These are phyloP conservation scores for Arrhamphus sclerolepis DNA, from an alignment of 2,797 vertebrate species.

Conservation along the genomic window DNA sequence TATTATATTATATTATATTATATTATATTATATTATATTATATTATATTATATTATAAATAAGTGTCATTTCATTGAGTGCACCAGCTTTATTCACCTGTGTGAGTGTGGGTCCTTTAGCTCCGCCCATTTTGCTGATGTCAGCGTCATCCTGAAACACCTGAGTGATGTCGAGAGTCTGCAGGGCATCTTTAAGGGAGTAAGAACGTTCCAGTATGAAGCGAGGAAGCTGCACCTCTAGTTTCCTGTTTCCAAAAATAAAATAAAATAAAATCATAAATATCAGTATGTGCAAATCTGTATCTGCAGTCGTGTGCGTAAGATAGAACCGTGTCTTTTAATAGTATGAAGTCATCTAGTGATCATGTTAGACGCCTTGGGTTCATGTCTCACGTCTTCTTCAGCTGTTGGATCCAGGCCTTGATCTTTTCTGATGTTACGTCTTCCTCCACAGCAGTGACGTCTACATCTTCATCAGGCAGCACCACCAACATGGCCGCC, in stretches of 20 bases:
- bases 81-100: slow-evolving; percentile 67
- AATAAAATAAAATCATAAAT: too few relatives aligned
- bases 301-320: too few relatives aligned
- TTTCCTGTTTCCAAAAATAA: slow-evolving; percentile 68
- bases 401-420: slow-evolving; percentile 84
- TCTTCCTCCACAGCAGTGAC: slow-evolving; percentile 84
- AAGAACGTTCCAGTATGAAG: slow-evolving; percentile 69
- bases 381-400: slow-evolving; percentile 82
- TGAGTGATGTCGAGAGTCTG: slow-evolving; percentile 56
- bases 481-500: slow-evolving; percentile 85
- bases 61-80: too few relatives aligned
- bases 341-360: too few relatives aligned
- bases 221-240: slow-evolving; percentile 81
- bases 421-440: slow-evolving; percentile 81
- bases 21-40: too few relatives aligned
- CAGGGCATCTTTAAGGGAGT: slow-evolving; percentile 63
- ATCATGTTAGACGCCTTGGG: too few relatives aligned
- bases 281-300: too few relatives aligned
- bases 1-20: too few relatives aligned
- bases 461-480: slow-evolving; percentile 86
- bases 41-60: background rate
- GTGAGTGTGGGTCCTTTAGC: slow-evolving; percentile 59
- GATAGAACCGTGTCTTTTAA: too few relatives aligned
- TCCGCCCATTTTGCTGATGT: slow-evolving; percentile 64
- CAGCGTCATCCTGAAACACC: slow-evolving; percentile 66